Evolutionary conservation across 1,140 invertebrate genomes (phyloP).

Genomic region (Zaprionus africanus): DNA sequence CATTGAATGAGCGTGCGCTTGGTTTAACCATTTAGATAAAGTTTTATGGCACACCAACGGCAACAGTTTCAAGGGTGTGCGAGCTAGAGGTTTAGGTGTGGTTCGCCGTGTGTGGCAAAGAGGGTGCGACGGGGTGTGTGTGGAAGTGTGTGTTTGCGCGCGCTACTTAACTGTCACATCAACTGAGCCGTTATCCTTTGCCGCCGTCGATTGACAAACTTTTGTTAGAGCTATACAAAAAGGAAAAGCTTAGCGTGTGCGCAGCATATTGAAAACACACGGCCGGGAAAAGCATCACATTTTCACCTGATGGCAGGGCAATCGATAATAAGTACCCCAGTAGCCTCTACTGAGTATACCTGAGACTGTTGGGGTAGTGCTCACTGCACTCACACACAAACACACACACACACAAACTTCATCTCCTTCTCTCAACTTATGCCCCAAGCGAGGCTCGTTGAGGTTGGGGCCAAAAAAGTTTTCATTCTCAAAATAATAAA

Average conservation of each 20-base stretch:
- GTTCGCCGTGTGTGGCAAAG: background rate
- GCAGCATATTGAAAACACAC: slow-evolving; percentile 63
- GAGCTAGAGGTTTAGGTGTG: slow-evolving; percentile 13
- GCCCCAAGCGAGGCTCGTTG: slow-evolving; percentile 23
- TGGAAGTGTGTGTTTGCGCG: slow-evolving; percentile 7
- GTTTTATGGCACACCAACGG: slow-evolving; percentile 74
- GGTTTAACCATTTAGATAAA: slow-evolving; percentile 78
- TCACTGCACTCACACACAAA: slow-evolving; percentile 36
- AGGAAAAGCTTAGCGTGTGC: slow-evolving; percentile 58
- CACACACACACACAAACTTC: slow-evolving; percentile 49
- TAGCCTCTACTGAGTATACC: background rate
- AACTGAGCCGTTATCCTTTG: slow-evolving; percentile 50
- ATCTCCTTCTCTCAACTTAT: slow-evolving; percentile 11
- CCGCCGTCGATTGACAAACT: slow-evolving; percentile 71
- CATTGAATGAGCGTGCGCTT: slow-evolving; percentile 55
- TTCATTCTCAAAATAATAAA: slow-evolving; percentile 68
- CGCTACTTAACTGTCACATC: slow-evolving; percentile 46
- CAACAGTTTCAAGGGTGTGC: slow-evolving; percentile 35
- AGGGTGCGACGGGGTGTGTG: background rate
- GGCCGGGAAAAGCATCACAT: slow-evolving; percentile 40
- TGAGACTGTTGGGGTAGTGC: background rate
- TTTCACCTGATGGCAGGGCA: slow-evolving; percentile 71
- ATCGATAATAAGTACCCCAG: slow-evolving; percentile 73
- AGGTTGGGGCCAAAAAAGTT: slow-evolving; percentile 59
- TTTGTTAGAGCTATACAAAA: slow-evolving; percentile 32